phyloP scores from a whole-genome alignment of 2,113 vertebrate species.

The Campylomormyrus tamandua region DNA sequence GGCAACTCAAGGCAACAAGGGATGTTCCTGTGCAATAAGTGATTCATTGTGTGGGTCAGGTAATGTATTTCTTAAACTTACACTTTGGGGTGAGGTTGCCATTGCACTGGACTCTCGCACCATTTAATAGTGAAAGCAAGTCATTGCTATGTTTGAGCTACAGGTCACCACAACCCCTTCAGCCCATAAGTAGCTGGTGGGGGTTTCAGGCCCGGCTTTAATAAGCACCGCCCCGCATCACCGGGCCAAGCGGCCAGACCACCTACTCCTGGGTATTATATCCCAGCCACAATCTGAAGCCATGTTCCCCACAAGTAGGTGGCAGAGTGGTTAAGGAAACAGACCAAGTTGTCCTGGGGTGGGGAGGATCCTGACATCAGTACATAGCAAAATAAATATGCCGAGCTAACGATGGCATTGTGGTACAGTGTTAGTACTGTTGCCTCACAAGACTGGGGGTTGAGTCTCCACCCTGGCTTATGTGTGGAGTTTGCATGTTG shows the following conservation, averaged over 20 bases:
- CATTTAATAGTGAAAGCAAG: background rate
- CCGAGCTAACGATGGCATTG: background rate
- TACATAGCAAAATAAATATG: background rate
- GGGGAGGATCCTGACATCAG: background rate
- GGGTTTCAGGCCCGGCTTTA: background rate
- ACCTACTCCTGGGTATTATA: background rate
- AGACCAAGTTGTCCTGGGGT: background rate
- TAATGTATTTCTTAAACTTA: background rate
- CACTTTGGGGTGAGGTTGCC: background rate
- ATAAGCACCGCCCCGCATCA: background rate
- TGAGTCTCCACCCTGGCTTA: background rate
- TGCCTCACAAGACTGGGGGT: background rate
- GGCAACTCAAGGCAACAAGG: background rate
- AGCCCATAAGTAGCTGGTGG: background rate
- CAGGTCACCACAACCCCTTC: background rate
- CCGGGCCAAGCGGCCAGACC: background rate
- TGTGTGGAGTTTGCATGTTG: background rate
- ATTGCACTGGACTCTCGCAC: background rate
- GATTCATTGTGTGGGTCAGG: background rate
- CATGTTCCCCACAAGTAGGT: background rate
- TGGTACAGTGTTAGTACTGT: background rate
- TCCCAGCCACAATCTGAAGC: background rate
- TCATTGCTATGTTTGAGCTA: background rate
- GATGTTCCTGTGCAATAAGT: background rate
- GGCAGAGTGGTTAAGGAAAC: background rate